These are phyloP conservation scores for Gymnocypris eckloni DNA, from an alignment of 2,797 vertebrate genomes.

Conservation along the genomic window DNA sequence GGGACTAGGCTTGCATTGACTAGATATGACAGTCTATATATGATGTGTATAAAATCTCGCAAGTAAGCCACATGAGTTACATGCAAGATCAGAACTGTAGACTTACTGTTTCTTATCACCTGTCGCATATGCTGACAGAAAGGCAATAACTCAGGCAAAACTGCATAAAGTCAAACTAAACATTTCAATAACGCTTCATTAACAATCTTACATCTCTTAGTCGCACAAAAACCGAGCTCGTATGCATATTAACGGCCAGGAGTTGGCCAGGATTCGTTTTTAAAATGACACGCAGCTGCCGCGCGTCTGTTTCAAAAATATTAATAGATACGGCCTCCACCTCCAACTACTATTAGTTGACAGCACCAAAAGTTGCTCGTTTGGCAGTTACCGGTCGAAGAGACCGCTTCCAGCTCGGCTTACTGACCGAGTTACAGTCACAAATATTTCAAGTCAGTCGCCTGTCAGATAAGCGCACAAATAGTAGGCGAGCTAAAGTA, in stretches of 20 bases:
- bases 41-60: not conserved
- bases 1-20: not conserved
- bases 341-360: slow-evolving; percentile 43
- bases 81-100: not conserved
- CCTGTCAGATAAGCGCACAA: slow-evolving; percentile 17
- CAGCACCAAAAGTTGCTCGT: slow-evolving; percentile 50
- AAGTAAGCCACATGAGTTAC: not conserved
- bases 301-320: slow-evolving; percentile 49
- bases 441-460: slow-evolving; percentile 31
- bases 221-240: not conserved
- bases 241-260: slow-evolving; percentile 14
- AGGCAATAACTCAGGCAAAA: not conserved
- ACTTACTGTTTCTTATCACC: not conserved
- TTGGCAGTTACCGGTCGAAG: slow-evolving; percentile 35
- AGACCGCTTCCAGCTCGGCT: slow-evolving; percentile 21
- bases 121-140: not conserved
- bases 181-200: not conserved
- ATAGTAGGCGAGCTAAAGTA: slow-evolving; percentile 30
- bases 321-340: slow-evolving; percentile 50
- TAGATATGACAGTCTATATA: slow-evolving; percentile 6
- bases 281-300: slow-evolving; percentile 45
- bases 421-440: slow-evolving; percentile 44
- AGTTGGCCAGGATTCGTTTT: slow-evolving; percentile 27
- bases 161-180: not conserved
- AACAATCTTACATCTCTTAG: not conserved